phyloP scores from a whole-genome alignment of 1,140 invertebrate genomes.

The Megalonaias nervosa region DNA sequence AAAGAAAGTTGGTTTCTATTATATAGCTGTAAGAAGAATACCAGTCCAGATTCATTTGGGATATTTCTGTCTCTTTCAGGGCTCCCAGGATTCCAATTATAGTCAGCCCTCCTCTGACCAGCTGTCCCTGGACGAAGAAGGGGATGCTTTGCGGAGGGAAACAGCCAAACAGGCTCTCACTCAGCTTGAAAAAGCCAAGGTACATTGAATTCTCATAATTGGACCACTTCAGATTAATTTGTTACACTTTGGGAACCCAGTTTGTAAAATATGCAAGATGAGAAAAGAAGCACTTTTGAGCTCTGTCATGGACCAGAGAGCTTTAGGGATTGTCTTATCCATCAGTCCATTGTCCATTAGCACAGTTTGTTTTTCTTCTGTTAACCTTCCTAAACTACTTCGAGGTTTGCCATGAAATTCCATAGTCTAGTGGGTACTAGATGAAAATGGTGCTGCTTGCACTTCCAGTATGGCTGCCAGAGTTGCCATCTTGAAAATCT shows the following conservation, averaged over 20 bases:
- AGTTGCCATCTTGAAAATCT: too few species aligned
- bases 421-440: too few species aligned
- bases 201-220: slow-evolving; percentile 15
- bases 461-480: too few species aligned
- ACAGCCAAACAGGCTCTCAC: slow-evolving; percentile 97
- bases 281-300: not conserved
- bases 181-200: slow-evolving; percentile 98
- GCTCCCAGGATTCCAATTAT: slow-evolving; percentile 99
- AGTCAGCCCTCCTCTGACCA: slow-evolving; percentile 97
- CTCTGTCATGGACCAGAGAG: too few species aligned
- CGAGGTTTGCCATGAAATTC: too few species aligned
- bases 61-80: slow-evolving; percentile 76
- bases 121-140: slow-evolving; percentile 98
- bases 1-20: too few species aligned
- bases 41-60: too few species aligned
- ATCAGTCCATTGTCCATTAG: too few species aligned
- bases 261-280: not conserved
- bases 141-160: slow-evolving; percentile 96
- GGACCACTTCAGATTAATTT: not conserved
- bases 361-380: not conserved
- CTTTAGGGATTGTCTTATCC: too few species aligned
- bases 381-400: too few species aligned
- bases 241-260: not conserved
- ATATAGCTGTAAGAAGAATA: too few species aligned
- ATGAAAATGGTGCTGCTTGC: too few species aligned